These are phyloP conservation scores for Drosophila nigritarsus DNA, from an alignment of 2,888 invertebrate species.

Conservation along the genomic window DNA sequence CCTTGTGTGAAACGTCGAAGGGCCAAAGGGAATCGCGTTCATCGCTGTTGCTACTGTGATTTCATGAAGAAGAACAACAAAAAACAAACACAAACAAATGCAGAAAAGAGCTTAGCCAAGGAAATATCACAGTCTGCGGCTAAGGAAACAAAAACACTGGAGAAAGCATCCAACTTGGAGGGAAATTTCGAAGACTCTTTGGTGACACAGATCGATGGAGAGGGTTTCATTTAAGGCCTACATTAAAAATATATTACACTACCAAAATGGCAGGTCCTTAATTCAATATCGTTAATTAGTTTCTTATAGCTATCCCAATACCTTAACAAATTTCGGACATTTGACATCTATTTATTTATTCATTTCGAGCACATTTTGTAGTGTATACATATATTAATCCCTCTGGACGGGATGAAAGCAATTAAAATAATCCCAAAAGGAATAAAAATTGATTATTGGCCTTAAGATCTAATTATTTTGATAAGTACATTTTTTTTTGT, in stretches of 20 bases:
- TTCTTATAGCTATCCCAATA: not conserved
- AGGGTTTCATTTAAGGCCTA: constrained; percentile 56
- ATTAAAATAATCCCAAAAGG: not conserved
- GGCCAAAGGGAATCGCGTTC: constrained; percentile 14
- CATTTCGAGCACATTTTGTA: not conserved
- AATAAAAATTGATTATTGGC: not conserved
- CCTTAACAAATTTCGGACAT: not conserved
- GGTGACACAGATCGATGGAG: constrained; percentile 40
- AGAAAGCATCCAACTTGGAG: constrained; percentile 11
- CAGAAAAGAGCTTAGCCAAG: not conserved
- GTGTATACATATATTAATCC: not conserved
- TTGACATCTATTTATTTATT: not conserved
- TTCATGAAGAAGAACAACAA: constrained; percentile 44
- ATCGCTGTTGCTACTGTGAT: constrained; percentile 61
- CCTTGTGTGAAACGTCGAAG: constrained; percentile 61
- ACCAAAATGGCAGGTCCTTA: not conserved
- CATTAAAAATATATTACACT: not conserved
- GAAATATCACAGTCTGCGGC: not conserved
- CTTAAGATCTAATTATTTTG: not conserved
- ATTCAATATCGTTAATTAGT: not conserved
- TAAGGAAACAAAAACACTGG: constrained; percentile 8
- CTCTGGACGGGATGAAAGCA: not conserved
- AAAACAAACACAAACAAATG: not conserved
- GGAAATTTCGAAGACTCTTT: not conserved
- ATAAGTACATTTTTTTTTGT: not conserved